Base-by-base conservation (phyloP, 1,140 invertebrate species). In the Brachionus manjavacas region DNA sequence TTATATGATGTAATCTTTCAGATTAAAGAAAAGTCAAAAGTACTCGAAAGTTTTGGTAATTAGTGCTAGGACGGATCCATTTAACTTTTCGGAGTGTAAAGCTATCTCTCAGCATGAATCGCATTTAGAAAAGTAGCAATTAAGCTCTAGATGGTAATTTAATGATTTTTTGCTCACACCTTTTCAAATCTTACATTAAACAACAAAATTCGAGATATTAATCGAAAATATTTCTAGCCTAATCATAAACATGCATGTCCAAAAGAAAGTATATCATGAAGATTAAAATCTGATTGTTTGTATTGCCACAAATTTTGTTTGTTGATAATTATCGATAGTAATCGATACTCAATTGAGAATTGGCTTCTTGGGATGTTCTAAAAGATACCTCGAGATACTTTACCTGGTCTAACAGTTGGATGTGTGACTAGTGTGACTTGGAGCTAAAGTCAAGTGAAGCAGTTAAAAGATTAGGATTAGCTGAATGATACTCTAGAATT, bases 391-490 rank as follows among this genome's bases (percentile, higher is more conserved):
- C 16, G 16, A 60, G 52, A 60, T 68, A 68, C 39, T 68, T 68
- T 31, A 31, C 66, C 66, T 68, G 12, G 12, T n/a, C 11, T 35
- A 14, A 31, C 66, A 31, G 66, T 68, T 68, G 31, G 66, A 39
- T 31, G 25, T 35, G 31, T 31, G 14, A 14, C 14, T 68, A 14
- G 31, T 31, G 14, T 72, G 28, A 41, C 68, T 72, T 20, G 68
- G 16, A 72, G 68, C 68, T 39, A 39, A 72, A 72, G 68, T 72
- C 68, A 72, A 72, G 68, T 72, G 68, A 39, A 68, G 31, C 25
- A 31, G 66, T 14, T 68, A 14, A 68, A 31, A n/a, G 66, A 68
- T 31, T 31, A 39, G 66, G 31, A 68, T 31, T 39, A 72, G 16
- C 39, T 72, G 4, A 72, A 72, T 16, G 31, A 39, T 16, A 11